Conservation (phyloP, 2,888 invertebrate species). For the Uloborus plumipes region DNA sequence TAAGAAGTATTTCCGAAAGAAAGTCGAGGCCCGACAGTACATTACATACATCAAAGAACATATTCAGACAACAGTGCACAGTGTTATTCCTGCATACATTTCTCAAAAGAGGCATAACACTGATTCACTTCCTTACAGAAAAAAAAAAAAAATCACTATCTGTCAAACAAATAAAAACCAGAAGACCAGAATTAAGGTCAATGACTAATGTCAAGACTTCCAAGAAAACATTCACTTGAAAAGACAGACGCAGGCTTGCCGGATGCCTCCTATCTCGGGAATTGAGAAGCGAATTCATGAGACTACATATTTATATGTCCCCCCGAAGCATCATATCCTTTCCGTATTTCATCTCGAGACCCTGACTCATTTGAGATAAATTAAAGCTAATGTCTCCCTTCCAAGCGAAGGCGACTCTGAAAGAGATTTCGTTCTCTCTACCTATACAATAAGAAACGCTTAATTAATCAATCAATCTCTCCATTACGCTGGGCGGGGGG, state of each 20-base stretch:
- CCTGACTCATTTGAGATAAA: conserved; percentile 35
- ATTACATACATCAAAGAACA: too few species aligned
- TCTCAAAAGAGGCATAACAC: too few species aligned
- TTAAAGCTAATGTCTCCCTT: conserved; percentile 36
- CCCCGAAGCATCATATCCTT: neutral
- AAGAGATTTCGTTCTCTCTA: neutral
- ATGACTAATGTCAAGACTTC: too few species aligned
- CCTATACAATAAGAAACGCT: conserved; percentile 7
- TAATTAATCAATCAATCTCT: neutral
- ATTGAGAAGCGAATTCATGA: neutral
- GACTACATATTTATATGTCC: conserved; percentile 14
- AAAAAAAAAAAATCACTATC: too few species aligned
- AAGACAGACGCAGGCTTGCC: too few species aligned
- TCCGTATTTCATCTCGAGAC: neutral
- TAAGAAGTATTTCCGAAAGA: too few species aligned
- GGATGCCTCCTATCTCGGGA: too few species aligned
- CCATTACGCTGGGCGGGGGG: neutral
- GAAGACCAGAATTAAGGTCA: neutral
- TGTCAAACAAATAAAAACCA: neutral
- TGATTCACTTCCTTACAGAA: too few species aligned
- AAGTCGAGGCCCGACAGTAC: too few species aligned
- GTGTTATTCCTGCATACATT: too few species aligned
- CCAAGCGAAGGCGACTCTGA: conserved; percentile 18
- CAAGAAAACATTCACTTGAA: too few species aligned
- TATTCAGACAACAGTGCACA: too few species aligned